Percentiles rank a stretch among this genome's conserved stretches.
Conservation (phyloP, 1,140 invertebrate species). For the Saccostrea echinata region DNA sequence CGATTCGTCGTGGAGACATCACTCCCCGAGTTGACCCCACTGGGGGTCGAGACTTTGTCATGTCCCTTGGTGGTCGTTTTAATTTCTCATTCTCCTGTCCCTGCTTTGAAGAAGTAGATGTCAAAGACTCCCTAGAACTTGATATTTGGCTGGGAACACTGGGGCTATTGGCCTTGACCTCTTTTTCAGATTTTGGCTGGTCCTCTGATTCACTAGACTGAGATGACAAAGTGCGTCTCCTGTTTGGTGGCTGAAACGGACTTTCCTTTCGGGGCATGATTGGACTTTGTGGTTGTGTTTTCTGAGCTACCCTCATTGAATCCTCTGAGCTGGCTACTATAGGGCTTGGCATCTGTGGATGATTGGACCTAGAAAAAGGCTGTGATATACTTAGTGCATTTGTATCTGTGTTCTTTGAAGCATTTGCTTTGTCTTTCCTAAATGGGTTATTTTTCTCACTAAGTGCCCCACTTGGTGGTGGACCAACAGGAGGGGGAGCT, state of each 20-base stretch:
- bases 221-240: constrained; percentile 53
- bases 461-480: constrained; percentile 47
- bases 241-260: constrained; percentile 65
- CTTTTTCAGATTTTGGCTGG: constrained; percentile 45
- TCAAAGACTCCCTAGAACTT: constrained; percentile 7
- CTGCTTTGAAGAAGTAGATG: not conserved
- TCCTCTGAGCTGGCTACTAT: constrained; percentile 42
- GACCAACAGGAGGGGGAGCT: not conserved
- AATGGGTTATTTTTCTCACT: constrained; percentile 60
- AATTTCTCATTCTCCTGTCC: constrained; percentile 25
- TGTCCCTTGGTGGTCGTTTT: constrained; percentile 4
- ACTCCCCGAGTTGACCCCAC: constrained; percentile 42
- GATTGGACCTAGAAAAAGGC: not conserved
- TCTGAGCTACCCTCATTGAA: constrained; percentile 39
- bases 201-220: constrained; percentile 55
- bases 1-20: constrained; percentile 45
- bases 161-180: constrained; percentile 9
- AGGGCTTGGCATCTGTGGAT: constrained; percentile 46
- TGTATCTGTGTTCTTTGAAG: constrained; percentile 32
- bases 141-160: constrained; percentile 36
- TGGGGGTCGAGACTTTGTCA: not conserved
- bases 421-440: constrained; percentile 50
- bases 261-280: constrained; percentile 67
- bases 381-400: constrained; percentile 29
- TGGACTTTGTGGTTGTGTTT: constrained; percentile 58